A percentile compares a stretch with the other conserved stretches of the same genome.
phyloP scores from a whole-genome alignment of 2,113 vertebrate species.

The Bufo gargarizans region DNA sequence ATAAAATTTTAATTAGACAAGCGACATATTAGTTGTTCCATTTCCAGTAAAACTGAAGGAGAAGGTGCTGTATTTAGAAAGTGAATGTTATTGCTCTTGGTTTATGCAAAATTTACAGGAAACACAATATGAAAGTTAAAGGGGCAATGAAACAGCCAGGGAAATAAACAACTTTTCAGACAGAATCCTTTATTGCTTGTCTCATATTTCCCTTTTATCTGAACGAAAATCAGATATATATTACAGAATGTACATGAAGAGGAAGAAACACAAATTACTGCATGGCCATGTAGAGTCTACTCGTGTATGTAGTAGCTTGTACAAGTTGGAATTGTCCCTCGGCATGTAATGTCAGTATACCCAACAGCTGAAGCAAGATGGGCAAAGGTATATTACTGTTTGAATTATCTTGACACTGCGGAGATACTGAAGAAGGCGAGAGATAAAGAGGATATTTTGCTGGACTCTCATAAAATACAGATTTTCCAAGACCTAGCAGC shows the following conservation, averaged over 20 bases:
- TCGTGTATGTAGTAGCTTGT: neutral
- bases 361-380: neutral
- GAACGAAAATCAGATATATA: neutral
- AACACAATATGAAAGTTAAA: neutral
- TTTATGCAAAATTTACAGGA: constrained; percentile 28
- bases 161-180: neutral
- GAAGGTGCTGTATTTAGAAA: constrained; percentile 3
- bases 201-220: neutral
- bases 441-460: no score
- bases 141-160: neutral
- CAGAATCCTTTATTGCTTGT: neutral
- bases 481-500: no score
- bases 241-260: neutral
- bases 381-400: neutral
- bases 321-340: neutral
- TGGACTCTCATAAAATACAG: no score
- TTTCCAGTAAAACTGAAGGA: constrained; percentile 49
- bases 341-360: neutral
- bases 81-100: neutral
- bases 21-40: constrained; percentile 29
- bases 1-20: constrained; percentile 55
- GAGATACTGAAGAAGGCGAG: no score
- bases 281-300: no score
- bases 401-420: no score
- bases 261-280: neutral